Conservation (phyloP, 2,113 vertebrate genomes). For the Malurus alboscapulatus region DNA sequence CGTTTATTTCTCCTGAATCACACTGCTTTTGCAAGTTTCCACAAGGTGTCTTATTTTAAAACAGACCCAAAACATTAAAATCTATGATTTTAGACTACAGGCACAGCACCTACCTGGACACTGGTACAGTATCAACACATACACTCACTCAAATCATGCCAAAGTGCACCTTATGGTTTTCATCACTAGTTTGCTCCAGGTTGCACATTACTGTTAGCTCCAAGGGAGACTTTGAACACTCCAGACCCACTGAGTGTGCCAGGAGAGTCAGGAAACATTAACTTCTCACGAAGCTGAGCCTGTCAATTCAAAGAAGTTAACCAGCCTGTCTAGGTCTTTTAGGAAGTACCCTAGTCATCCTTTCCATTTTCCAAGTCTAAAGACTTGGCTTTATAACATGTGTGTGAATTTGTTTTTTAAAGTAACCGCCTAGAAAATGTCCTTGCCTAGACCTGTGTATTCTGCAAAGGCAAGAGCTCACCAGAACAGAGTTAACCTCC, state of each 20-base stretch:
- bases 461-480: not conserved
- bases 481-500: not conserved
- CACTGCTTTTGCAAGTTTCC: not conserved
- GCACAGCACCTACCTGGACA: not conserved
- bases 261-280: not conserved
- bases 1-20: not conserved
- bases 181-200: not conserved
- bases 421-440: not conserved
- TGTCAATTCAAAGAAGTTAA: not conserved
- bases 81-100: not conserved
- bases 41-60: not conserved
- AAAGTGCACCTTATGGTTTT: not conserved
- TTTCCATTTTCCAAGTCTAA: not conserved
- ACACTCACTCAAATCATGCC: not conserved
- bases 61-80: not conserved
- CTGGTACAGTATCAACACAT: not conserved
- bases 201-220: fast-evolving
- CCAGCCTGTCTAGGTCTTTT: not conserved
- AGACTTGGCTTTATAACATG: not conserved
- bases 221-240: not conserved
- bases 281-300: not conserved
- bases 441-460: not conserved
- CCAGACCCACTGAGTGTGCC: not conserved
- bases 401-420: not conserved
- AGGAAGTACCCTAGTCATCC: not conserved